These are phyloP conservation scores for Aspidiotus destructor DNA, from an alignment of 2,888 invertebrate genomes.

Conservation along the genomic window DNA sequence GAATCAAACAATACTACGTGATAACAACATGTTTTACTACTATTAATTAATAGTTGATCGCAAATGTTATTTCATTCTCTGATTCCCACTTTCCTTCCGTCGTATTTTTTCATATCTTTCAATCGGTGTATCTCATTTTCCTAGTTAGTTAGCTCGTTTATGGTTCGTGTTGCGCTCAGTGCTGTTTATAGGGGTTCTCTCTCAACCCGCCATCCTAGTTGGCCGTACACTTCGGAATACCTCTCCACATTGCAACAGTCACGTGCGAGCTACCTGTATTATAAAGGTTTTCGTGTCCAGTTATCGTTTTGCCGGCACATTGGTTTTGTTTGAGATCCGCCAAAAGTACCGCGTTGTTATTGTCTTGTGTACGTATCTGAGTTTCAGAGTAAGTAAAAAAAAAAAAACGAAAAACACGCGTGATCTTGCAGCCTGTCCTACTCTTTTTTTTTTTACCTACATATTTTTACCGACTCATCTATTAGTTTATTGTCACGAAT, in stretches of 20 bases:
- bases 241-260: conserved; percentile 5
- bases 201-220: not conserved
- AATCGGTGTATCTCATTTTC: too few relatives aligned
- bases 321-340: conserved; percentile 25
- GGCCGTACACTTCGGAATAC: too few relatives aligned
- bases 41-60: too few relatives aligned
- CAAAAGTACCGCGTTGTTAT: conserved; percentile 26
- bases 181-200: not conserved
- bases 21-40: too few relatives aligned
- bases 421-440: conserved; percentile 9
- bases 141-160: not conserved
- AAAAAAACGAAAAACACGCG: too few relatives aligned
- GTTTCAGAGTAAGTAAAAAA: conserved; percentile 12
- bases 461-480: conserved; percentile 13
- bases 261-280: conserved; percentile 33
- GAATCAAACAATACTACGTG: too few relatives aligned
- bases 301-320: conserved; percentile 20
- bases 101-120: too few relatives aligned
- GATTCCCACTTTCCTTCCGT: too few relatives aligned
- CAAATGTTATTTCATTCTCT: too few relatives aligned
- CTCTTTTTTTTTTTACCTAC: conserved; percentile 20
- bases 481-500: conserved; percentile 29
- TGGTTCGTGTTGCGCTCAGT: conserved; percentile 29
- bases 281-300: conserved; percentile 17
- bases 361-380: conserved; percentile 31